These are phyloP conservation scores for Pollachius pollachius DNA, from an alignment of 2,113 vertebrate species.

Conservation along the genomic window DNA sequence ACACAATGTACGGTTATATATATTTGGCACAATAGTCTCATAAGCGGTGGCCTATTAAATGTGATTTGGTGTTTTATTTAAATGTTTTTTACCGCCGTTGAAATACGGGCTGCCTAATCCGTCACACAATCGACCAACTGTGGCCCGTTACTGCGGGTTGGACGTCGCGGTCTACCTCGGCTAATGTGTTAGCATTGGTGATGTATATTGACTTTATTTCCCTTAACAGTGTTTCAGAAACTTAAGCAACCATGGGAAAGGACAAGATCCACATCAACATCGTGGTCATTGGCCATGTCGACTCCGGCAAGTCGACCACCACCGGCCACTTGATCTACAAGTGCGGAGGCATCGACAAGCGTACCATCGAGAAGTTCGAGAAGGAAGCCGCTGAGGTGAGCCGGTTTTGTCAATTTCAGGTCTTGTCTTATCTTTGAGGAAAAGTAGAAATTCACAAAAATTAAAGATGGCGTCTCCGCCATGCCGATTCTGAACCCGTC, in stretches of 20 bases:
- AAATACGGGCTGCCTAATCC: too few species aligned
- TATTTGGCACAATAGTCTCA: background rate
- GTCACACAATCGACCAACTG: too few species aligned
- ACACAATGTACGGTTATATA: background rate
- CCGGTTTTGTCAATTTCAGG: accelerated
- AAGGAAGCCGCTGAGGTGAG: slow-evolving; percentile 81
- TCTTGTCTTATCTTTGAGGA: background rate
- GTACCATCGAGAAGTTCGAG: slow-evolving; percentile 84
- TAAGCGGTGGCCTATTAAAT: too few species aligned
- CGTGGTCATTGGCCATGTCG: slow-evolving; percentile 85
- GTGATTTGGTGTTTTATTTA: background rate
- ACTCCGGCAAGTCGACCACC: slow-evolving; percentile 82
- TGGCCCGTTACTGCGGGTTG: too few species aligned
- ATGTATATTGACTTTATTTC: too few species aligned
- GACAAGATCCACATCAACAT: slow-evolving; percentile 83
- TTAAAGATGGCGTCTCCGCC: slow-evolving; percentile 74
- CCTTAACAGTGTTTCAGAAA: slow-evolving; percentile 48
- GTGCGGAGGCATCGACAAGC: slow-evolving; percentile 82
- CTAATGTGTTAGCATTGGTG: too few species aligned
- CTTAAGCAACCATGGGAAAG: slow-evolving; percentile 74
- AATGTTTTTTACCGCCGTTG: background rate
- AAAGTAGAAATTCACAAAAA: slow-evolving; percentile 3
- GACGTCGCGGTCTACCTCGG: too few species aligned
- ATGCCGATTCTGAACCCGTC: slow-evolving; percentile 41
- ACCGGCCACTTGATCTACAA: slow-evolving; percentile 83